These are phyloP conservation scores for Pilophorus perplexus DNA, from an alignment of 2,888 invertebrate genomes.

Conservation along the genomic window DNA sequence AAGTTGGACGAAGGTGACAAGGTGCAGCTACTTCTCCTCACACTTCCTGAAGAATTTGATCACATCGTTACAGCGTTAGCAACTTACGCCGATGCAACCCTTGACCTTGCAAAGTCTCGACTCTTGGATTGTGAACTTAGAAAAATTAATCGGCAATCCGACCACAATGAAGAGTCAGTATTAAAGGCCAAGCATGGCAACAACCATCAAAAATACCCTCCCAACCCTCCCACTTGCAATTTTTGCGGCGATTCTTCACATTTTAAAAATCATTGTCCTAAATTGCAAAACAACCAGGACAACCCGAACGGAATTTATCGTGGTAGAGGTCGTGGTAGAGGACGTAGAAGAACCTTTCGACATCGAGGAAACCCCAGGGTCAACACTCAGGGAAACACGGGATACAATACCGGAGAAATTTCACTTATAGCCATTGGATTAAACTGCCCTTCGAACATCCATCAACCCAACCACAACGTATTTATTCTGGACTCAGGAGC, in stretches of 20 bases:
- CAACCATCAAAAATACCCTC: not conserved
- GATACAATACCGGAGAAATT: too few species aligned
- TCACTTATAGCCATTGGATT: too few species aligned
- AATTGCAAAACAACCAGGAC: too few species aligned
- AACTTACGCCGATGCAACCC: conserved; percentile 16
- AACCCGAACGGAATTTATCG: not conserved
- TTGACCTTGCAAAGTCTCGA: conserved; percentile 38
- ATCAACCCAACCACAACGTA: too few species aligned
- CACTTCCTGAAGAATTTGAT: conserved; percentile 34
- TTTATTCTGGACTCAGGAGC: conserved; percentile 23
- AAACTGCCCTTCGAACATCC: too few species aligned
- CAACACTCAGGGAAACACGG: too few species aligned
- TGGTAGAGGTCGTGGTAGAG: not conserved
- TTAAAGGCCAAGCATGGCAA: not conserved
- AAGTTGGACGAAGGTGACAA: conserved; percentile 36
- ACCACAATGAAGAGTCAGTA: not conserved
- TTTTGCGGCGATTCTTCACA: too few species aligned
- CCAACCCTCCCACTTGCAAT: too few species aligned
- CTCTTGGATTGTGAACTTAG: conserved; percentile 33
- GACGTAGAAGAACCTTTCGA: not conserved
- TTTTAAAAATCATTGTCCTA: too few species aligned
- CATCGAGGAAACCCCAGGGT: too few species aligned
- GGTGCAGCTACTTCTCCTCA: conserved; percentile 39
- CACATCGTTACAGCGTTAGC: conserved; percentile 39
- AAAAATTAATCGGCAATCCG: not conserved